phyloP scores from a whole-genome alignment of 2,888 invertebrate genomes.

The Apamea anceps region DNA sequence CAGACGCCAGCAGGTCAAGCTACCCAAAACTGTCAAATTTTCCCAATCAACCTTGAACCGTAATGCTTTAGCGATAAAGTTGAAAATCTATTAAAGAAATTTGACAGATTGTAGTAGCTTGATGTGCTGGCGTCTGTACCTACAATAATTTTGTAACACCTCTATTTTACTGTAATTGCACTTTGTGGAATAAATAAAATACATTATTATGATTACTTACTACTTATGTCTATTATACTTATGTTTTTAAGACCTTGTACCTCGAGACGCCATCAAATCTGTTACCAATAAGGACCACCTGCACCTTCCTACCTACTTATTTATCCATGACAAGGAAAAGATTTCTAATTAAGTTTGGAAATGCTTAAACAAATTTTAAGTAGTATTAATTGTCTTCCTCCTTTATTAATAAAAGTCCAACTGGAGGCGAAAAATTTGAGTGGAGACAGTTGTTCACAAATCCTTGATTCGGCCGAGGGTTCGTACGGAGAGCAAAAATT shows the following conservation, averaged over 20 bases:
- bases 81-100: too few relatives aligned
- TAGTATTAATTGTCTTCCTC: constrained; percentile 90
- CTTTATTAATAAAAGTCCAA: constrained; percentile 89
- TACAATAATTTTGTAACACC: too few relatives aligned
- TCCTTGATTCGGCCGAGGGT: constrained; percentile 74
- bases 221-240: background rate
- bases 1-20: too few relatives aligned
- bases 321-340: constrained; percentile 68
- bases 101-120: too few relatives aligned
- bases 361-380: constrained; percentile 89
- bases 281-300: constrained; percentile 17
- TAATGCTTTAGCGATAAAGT: too few relatives aligned
- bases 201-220: too few relatives aligned
- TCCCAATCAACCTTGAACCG: too few relatives aligned
- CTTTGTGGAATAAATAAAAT: too few relatives aligned
- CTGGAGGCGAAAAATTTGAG: constrained; percentile 80
- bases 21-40: too few relatives aligned
- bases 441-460: constrained; percentile 82
- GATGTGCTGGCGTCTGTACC: too few relatives aligned
- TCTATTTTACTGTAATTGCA: too few relatives aligned
- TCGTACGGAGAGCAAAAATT: constrained; percentile 81
- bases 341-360: constrained; percentile 85
- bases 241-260: background rate
- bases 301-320: constrained; percentile 44
- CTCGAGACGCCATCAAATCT: background rate